Conservation (phyloP, 1,140 invertebrate genomes). For the Philotrypesis tridentata region DNA sequence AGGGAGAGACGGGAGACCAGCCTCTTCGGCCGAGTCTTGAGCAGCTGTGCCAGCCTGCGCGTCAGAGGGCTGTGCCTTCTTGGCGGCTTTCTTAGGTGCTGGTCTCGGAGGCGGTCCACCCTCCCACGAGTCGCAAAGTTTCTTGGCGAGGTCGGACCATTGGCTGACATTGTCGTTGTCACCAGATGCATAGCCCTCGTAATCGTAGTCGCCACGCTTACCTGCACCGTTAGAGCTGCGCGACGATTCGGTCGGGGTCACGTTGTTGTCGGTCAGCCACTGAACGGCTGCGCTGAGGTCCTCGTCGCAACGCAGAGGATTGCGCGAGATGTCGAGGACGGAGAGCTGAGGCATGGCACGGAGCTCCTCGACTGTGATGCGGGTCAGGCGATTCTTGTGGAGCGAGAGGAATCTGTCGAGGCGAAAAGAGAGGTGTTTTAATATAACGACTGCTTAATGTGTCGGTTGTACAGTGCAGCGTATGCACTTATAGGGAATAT, state of each 20-base stretch:
- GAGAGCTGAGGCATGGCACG: slow-evolving; percentile 66
- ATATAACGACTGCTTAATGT: background rate
- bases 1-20: background rate
- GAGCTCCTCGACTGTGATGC: slow-evolving; percentile 68
- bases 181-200: background rate
- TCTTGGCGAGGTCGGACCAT: slow-evolving; percentile 66
- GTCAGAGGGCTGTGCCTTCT: slow-evolving; percentile 12
- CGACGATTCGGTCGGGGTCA: slow-evolving; percentile 62
- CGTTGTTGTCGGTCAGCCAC: slow-evolving; percentile 67
- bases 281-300: slow-evolving; percentile 69
- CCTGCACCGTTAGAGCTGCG: slow-evolving; percentile 35
- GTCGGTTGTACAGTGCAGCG: background rate
- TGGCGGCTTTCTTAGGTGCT: slow-evolving; percentile 32
- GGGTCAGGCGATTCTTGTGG: slow-evolving; percentile 63
- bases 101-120: slow-evolving; percentile 58
- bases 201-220: slow-evolving; percentile 46
- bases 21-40: slow-evolving; percentile 19
- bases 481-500: background rate
- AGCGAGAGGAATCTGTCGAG: slow-evolving; percentile 64
- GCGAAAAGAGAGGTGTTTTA: background rate
- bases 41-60: background rate
- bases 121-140: slow-evolving; percentile 60
- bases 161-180: slow-evolving; percentile 57
- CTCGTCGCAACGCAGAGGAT: slow-evolving; percentile 69
- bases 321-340: slow-evolving; percentile 67